Percentiles rank a stretch among this genome's conserved stretches.
These are phyloP conservation scores for Melieria omissa DNA, from an alignment of 2,888 invertebrate species.

Conservation along the genomic window DNA sequence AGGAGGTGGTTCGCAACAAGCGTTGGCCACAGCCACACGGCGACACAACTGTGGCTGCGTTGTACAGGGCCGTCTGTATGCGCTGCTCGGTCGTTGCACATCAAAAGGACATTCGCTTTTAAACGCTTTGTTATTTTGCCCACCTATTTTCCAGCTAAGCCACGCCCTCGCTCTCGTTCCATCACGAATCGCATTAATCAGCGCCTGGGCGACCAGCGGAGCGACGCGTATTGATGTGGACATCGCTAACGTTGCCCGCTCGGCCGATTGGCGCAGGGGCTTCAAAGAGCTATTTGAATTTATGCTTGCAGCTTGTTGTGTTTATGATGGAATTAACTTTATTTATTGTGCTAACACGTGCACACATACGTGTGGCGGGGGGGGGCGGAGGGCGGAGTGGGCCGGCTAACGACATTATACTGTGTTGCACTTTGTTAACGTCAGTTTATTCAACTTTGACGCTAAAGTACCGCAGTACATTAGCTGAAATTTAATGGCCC, in stretches of 20 bases:
- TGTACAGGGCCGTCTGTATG: no score
- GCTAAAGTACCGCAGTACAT: neutral
- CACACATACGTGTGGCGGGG: neutral
- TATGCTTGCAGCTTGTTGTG: conserved; percentile 5
- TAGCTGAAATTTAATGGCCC: no score
- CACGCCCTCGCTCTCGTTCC: conserved; percentile 1
- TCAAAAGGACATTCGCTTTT: conserved; percentile 34
- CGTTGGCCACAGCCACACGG: neutral
- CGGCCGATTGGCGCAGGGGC: no score
- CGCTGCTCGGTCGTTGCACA: neutral
- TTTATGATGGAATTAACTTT: conserved; percentile 18
- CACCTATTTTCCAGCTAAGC: conserved; percentile 24
- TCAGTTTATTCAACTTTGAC: conserved; percentile 27
- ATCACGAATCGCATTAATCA: conserved; percentile 23
- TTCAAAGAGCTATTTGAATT: conserved; percentile 11
- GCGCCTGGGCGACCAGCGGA: neutral
- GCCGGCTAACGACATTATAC: conserved; percentile 11
- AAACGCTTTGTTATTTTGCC: conserved; percentile 25
- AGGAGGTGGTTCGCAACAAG: neutral
- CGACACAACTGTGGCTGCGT: no score
- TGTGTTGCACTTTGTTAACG: neutral
- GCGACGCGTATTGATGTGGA: no score
- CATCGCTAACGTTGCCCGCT: no score
- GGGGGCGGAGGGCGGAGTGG: neutral
- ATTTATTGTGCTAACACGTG: conserved; percentile 17